Base-by-base conservation (phyloP, 2,888 invertebrate species). In the Heliconius sara region DNA sequence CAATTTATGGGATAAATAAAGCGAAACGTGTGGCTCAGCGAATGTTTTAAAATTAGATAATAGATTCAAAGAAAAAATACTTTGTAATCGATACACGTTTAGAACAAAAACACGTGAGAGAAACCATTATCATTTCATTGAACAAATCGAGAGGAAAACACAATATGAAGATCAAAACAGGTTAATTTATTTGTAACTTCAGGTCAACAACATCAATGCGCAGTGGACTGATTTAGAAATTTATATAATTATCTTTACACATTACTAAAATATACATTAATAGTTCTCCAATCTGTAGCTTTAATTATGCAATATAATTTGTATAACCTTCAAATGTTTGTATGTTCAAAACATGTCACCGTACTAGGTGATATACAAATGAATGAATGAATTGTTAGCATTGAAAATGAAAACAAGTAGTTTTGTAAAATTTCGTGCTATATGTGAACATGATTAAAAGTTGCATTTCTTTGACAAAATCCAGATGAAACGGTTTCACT, bases 401-500 rank as follows among this genome's bases (percentile, higher is more conserved):
- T 68, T 63, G 60, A 30, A 79, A 81, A 78, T 52, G 3, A 52
- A 52, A 52, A 52, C 52, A 22, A 79, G 76, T 63, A 77, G 68
- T 75, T 60, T 67, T 16, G 43, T 39, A 68, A 72, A 78, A 73
- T 73, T 71, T 72, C 27, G 52, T 78, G 65, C 47, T 43, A 47
- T 63, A 72, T 63, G 65, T 60, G 47, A 72, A 52, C 52, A 57
- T 68, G 63, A 19, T 72, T 57, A 52, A 66, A n/a, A 30, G 79
- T 72, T 76, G 66, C 57, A 73, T 79, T 83, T 84, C 79, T 82
- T 81, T 80, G 79, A 84, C 82, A 83, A 81, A 81, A 82, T 84
- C 85, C 84, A 85, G 85, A 85, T 84, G 85, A 85, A 82, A 83
- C 83, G 85, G 83, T 85, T 84, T 83, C 84, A 80, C 83, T 83